Conservation (phyloP, 2,797 vertebrate species). For the Rhinophrynus dorsalis region DNA sequence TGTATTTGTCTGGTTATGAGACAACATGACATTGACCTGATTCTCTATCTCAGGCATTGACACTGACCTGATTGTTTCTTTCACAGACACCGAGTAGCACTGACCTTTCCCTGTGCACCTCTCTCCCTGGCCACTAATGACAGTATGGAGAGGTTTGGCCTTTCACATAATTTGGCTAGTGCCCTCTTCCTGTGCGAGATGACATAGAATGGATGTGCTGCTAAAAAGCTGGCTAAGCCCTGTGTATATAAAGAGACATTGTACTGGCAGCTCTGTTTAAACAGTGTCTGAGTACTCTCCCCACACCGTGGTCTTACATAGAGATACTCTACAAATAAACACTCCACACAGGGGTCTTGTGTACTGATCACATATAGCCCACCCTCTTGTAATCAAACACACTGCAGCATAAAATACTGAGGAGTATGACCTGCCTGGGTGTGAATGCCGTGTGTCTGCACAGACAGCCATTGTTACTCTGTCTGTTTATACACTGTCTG, state of each 20-base stretch:
- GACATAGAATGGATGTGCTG: background rate
- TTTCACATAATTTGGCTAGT: background rate
- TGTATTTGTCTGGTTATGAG: too few relatives aligned
- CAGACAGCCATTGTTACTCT: slow-evolving; percentile 38
- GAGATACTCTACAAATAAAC: slow-evolving; percentile 44
- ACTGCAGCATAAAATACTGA: slow-evolving; percentile 10
- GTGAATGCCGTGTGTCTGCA: slow-evolving; percentile 34
- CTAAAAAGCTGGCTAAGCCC: slow-evolving; percentile 13
- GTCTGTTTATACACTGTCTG: slow-evolving; percentile 46
- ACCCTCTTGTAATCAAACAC: slow-evolving; percentile 28
- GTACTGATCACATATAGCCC: slow-evolving; percentile 4
- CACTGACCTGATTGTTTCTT: background rate
- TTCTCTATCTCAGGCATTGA: background rate
- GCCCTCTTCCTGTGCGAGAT: background rate
- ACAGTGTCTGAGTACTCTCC: slow-evolving; percentile 27
- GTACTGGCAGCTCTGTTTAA: slow-evolving; percentile 19
- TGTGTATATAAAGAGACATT: slow-evolving; percentile 24
- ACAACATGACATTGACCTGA: slow-evolving; percentile 4
- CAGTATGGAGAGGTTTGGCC: background rate
- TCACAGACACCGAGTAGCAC: background rate
- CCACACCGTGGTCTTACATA: slow-evolving; percentile 16
- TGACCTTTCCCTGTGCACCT: background rate
- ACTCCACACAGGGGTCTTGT: slow-evolving; percentile 29
- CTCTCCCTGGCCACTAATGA: background rate
- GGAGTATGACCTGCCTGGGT: slow-evolving; percentile 14